A percentile compares a stretch with the other conserved stretches of the same genome.
Evolutionary conservation across 2,888 invertebrate genomes (phyloP).

Genomic region (Phengaris arion): DNA sequence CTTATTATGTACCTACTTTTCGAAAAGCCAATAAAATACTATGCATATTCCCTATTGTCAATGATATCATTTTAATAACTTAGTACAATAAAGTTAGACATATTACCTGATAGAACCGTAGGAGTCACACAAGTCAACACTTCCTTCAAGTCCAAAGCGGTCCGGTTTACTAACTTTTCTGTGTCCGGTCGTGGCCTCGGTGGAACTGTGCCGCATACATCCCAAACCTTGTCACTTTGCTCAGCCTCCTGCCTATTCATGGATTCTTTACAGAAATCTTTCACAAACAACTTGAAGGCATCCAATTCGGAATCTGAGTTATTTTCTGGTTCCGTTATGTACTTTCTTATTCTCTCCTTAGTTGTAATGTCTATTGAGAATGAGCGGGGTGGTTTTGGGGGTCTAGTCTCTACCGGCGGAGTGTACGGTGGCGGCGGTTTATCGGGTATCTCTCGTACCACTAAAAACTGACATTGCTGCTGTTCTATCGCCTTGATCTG

Average conservation of each 20-base stretch:
- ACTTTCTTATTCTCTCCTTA: slow-evolving; percentile 48
- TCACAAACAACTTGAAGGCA: slow-evolving; percentile 57
- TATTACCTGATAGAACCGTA: slow-evolving; percentile 56
- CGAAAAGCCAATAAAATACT: no score
- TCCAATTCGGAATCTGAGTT: slow-evolving; percentile 45
- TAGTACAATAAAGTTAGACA: no score
- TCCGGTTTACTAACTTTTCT: slow-evolving; percentile 48
- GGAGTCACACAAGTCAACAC: slow-evolving; percentile 55
- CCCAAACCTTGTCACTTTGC: slow-evolving; percentile 63
- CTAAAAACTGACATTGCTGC: slow-evolving; percentile 63
- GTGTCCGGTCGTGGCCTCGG: slow-evolving; percentile 48
- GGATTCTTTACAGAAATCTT: slow-evolving; percentile 61
- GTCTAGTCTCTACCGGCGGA: slow-evolving; percentile 54
- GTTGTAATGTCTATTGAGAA: slow-evolving; percentile 50
- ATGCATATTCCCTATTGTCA: no score
- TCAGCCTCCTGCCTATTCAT: slow-evolving; percentile 48
- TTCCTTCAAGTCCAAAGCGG: slow-evolving; percentile 53
- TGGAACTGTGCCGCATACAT: slow-evolving; percentile 60
- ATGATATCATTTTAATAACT: no score
- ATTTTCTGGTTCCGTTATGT: slow-evolving; percentile 38
- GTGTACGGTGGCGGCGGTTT: slow-evolving; percentile 74
- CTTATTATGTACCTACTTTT: no score
- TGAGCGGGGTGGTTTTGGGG: slow-evolving; percentile 47
- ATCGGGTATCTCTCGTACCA: slow-evolving; percentile 71
- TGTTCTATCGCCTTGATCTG: slow-evolving; percentile 73